Base-by-base conservation (phyloP, 53 echinoderm and acorn worm genomes). In the Mesocentrotus franciscanus region DNA sequence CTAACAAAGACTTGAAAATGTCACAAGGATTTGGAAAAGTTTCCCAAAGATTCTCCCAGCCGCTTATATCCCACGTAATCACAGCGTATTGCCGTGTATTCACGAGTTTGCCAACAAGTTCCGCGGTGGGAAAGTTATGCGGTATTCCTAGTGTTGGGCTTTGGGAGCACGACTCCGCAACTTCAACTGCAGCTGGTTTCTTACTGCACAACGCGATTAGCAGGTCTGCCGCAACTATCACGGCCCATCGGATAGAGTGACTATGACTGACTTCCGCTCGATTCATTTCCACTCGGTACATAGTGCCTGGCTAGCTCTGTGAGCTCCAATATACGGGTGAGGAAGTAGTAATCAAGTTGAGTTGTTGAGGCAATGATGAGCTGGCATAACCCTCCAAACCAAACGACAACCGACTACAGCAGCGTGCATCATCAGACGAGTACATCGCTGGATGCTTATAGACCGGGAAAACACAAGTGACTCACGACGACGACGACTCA, bases 201-300 rank as follows among this genome's bases (percentile, higher is more conserved):
- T 93, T 61, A 93, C 83, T 93, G 83, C 94, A 81, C 76, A 75
- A 76, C 76, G 93, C 74, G 61, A 81, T 81, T 22, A 93, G 94
- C 79, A 93, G 20, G 60, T 81, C 94, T 81, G 83, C 79, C 94
- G 60, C 94, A 93, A 78, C 94, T 93, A 57, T 78, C 57, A 93
- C 94, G 94, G 94, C 79, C 79, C 94, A 78, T 60, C 94, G 59
- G 93, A 78, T 93, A 83, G 79, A 93, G 61, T 93, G 94, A 93
- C 94, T 93, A 93, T 93, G 94, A 93, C 60, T 59, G 60, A 81
- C 94, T 93, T 93, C 94, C 94, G 94, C 83, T 93, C 60, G 62
- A 42, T 81, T 93, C 94, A 78, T 81, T 93, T 93, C 94, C 94
- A 93, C 94, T 61, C 62, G 79, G 94, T 33, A 93, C 94, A 93